Percentiles rank a stretch among this genome's conserved stretches.
phyloP scores from a whole-genome alignment of 2,797 vertebrate species.

The Cossypha caffra region DNA sequence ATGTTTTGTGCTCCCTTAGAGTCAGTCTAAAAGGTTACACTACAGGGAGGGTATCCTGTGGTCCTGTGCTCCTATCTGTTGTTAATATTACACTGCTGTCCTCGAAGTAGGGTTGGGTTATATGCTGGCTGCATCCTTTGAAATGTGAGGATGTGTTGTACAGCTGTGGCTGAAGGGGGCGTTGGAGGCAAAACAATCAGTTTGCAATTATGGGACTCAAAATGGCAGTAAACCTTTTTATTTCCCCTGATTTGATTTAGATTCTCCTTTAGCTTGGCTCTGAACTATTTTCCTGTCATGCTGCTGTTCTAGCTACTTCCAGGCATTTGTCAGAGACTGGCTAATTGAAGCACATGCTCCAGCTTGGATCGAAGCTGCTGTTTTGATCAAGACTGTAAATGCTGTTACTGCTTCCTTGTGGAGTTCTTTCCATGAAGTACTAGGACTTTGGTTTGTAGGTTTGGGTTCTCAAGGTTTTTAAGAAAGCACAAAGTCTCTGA shows the following conservation, averaged over 20 bases:
- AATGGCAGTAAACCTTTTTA: constrained; percentile 29
- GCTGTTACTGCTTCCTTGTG: background rate
- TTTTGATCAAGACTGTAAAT: background rate
- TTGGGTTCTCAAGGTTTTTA: background rate
- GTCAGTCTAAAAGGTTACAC: background rate
- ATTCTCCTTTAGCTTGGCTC: constrained; percentile 11
- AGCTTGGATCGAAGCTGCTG: background rate
- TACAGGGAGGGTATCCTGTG: background rate
- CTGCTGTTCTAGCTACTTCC: background rate
- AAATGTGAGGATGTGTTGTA: background rate
- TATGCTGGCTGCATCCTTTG: background rate
- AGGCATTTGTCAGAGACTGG: background rate
- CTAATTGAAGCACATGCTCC: background rate
- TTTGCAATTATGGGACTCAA: background rate
- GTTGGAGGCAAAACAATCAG: background rate
- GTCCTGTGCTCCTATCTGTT: background rate
- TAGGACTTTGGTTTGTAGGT: background rate
- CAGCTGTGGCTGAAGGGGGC: background rate
- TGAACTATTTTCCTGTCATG: background rate
- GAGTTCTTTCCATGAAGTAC: background rate
- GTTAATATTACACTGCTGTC: background rate
- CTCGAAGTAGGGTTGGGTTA: background rate
- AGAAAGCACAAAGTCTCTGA: background rate
- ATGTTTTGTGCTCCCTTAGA: background rate
- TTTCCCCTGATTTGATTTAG: constrained; percentile 18